phyloP scores from a whole-genome alignment of 1,140 invertebrate genomes.

The Cryptotermes secundus region DNA sequence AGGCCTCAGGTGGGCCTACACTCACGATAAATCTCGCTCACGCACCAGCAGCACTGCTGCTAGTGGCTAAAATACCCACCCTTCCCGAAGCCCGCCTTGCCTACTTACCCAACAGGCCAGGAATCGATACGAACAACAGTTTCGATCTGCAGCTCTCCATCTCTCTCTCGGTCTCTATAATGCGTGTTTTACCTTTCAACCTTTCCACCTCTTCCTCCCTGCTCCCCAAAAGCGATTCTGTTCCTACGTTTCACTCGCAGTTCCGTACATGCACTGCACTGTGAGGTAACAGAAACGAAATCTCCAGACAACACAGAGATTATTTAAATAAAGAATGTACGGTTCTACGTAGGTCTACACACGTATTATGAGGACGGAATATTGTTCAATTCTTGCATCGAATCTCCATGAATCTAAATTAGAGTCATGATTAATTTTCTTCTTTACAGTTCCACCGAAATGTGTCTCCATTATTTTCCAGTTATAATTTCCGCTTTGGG shows the following conservation, averaged over 20 bases:
- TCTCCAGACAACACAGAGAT: background rate
- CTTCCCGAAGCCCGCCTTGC: background rate
- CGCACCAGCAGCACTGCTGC: background rate
- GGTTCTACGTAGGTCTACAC: background rate
- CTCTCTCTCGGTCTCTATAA: background rate
- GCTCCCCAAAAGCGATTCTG: background rate
- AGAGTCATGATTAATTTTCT: background rate
- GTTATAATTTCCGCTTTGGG: background rate
- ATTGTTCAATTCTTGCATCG: background rate
- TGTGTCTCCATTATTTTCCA: background rate
- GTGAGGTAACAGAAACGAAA: background rate
- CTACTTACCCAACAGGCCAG: background rate
- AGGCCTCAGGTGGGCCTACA: background rate
- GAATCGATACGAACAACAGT: constrained; percentile 8
- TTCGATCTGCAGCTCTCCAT: background rate
- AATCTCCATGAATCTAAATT: background rate
- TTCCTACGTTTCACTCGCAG: background rate
- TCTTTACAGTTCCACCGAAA: background rate
- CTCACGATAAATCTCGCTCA: background rate
- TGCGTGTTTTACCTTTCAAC: constrained; percentile 1
- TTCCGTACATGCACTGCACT: background rate
- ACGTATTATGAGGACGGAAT: background rate
- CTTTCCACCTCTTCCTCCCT: background rate
- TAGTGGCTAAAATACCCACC: background rate
- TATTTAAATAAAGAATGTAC: background rate